Base-by-base conservation (phyloP, 2,888 invertebrate genomes). In the Schizaphis graminum region DNA sequence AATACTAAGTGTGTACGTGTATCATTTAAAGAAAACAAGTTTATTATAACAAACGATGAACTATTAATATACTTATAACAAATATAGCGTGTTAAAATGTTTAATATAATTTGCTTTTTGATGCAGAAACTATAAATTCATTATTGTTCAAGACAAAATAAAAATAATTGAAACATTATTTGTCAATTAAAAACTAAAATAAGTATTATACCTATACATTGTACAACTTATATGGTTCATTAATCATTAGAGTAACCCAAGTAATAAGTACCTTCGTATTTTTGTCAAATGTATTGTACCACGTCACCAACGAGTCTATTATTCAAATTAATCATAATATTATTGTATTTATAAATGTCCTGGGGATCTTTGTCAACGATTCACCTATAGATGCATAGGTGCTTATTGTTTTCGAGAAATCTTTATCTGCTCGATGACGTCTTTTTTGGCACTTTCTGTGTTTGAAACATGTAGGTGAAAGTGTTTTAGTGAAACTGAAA, bases 401-500 rank as follows among this genome's bases (percentile, higher is more conserved):
- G 21, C 35, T 35, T 77, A 77, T 77, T 35, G 77, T 77, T 77
- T 77, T 35, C 35, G n/a, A 77, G 67, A 67, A 67, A 67, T 67
- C n/a, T 35, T 35, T 35, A 77, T n/a, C n/a, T 35, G 8, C 2
- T 77, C 16, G 16, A 35, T 35, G 77, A 77, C 77, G n/a, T n/a
- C n/a, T 67, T n/a, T 67, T n/a, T 16, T 11, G 67, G 67, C 16
- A 67, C 67, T 35, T 77, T 77, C 35, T 35, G 35, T 77, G 35
- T 21, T 77, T 77, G 26, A 77, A 77, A 77, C 21, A 61, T n/a
- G 35, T 21, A 35, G 35, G 77, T 77, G 77, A 77, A 77, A 77
- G 77, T 77, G 35, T 77, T n/a, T 67, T 61, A 67, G 77, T 77
- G 35, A 77, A 77, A 77, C n/a, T 77, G 77, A 77, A 77, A 77